Conservation (phyloP, 2,797 vertebrate species). For the Acrocephalus scirpaceus region DNA sequence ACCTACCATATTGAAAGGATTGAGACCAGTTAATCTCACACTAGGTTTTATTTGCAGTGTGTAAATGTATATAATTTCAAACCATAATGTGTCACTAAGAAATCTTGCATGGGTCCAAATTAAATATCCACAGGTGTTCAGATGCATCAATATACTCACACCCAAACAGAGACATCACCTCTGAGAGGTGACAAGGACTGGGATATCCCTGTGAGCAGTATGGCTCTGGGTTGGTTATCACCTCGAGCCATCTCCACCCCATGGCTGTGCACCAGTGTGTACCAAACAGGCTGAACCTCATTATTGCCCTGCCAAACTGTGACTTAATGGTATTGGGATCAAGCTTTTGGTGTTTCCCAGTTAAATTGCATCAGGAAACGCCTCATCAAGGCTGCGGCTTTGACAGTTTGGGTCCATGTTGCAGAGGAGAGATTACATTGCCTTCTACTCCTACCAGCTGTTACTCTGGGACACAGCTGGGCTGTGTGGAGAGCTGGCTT, state of each 20-base stretch:
- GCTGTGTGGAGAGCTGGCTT: not conserved
- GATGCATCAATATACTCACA: not conserved
- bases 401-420: not conserved
- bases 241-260: rapidly evolving
- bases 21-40: not conserved
- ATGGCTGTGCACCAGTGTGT: not conserved
- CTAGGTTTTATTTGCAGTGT: not conserved
- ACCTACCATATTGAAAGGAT: not conserved
- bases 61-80: not conserved
- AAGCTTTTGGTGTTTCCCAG: not conserved
- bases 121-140: not conserved
- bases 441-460: not conserved
- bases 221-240: not conserved
- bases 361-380: not conserved
- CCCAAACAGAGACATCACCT: not conserved
- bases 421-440: not conserved
- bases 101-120: not conserved
- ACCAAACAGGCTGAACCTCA: not conserved
- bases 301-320: not conserved
- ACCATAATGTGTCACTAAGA: not conserved
- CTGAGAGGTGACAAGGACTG: not conserved
- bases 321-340: not conserved
- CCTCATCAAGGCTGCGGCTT: not conserved
- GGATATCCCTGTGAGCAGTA: not conserved
- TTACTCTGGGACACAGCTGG: not conserved